phyloP scores from a whole-genome alignment of 2,888 invertebrate genomes.

The Oligia fasciuncula region DNA sequence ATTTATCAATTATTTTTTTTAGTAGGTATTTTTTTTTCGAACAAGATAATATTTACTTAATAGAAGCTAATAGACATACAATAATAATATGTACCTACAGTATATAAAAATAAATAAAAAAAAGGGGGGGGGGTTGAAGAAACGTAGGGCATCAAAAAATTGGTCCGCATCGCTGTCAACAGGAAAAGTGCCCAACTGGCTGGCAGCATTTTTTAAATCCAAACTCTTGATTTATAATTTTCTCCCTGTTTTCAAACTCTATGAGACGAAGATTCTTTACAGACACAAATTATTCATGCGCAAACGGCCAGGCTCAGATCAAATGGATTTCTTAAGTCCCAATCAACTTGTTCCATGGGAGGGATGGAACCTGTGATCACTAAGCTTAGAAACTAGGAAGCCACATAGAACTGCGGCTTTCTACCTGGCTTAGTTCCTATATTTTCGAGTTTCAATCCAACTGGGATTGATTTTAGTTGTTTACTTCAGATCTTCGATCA shows the following conservation, averaged over 20 bases:
- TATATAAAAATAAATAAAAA: no score
- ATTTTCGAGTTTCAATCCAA: slow-evolving; percentile 24
- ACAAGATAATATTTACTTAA: no score
- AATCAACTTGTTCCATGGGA: slow-evolving; percentile 27
- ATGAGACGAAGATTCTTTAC: not conserved
- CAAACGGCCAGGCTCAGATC: slow-evolving; percentile 26
- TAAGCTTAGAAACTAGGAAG: slow-evolving; percentile 30
- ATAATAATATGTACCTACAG: no score
- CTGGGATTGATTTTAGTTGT: not conserved
- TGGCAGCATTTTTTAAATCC: not conserved
- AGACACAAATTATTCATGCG: slow-evolving; percentile 24
- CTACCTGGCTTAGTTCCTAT: slow-evolving; percentile 33
- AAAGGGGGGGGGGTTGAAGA: no score
- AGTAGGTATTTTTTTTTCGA: no score
- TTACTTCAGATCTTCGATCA: no score
- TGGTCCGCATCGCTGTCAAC: no score
- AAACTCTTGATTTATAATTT: not conserved
- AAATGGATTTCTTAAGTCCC: slow-evolving; percentile 10
- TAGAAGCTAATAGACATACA: no score
- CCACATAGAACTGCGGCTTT: slow-evolving; percentile 7
- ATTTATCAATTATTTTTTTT: no score
- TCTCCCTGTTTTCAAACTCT: not conserved
- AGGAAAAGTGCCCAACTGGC: no score
- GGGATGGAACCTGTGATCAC: slow-evolving; percentile 15
- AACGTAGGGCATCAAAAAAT: no score